Base-by-base conservation (phyloP, 2,113 vertebrate species). In the Plotosus lineatus region DNA sequence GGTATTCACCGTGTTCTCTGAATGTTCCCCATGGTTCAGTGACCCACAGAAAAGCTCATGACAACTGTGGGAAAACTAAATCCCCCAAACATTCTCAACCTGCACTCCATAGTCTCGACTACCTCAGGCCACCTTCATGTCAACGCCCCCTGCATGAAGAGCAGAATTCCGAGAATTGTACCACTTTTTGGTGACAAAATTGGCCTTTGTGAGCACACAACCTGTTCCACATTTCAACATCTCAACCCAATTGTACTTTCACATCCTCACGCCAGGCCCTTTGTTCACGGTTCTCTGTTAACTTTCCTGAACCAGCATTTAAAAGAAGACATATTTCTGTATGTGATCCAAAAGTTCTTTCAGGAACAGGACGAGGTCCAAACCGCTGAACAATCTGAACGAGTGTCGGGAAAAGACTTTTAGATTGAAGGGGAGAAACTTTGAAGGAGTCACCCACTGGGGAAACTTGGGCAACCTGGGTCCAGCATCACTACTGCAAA, bases 131-230 rank as follows among this genome's bases (percentile, higher is more conserved):
- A n/a, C n/a, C n/a, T n/a, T n/a, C n/a, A n/a, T n/a, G n/a, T n/a
- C n/a, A n/a, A n/a, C n/a, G n/a, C n/a, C n/a, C n/a, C n/a, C n/a
- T n/a, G n/a, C n/a, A n/a, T n/a, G n/a, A n/a, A n/a, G n/a, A n/a
- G n/a, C n/a, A n/a, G n/a, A n/a, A n/a, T n/a, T n/a, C n/a, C n/a
- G n/a, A n/a, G n/a, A n/a, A n/a, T n/a, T n/a, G n/a, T n/a, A n/a
- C n/a, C n/a, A n/a, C n/a, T n/a, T n/a, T n/a, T n/a, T n/a, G n/a
- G n/a, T n/a, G n/a, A n/a, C n/a, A n/a, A n/a, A n/a, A n/a, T n/a
- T n/a, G n/a, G n/a, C n/a, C 28, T 90, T 46, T 17, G 11, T 50
- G 48, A 10, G 11, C 17, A n/a, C 38, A 68, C 21, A 40, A 40
- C 42, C 40, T 48, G 42, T 0, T 71, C 66, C 40, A 8, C 40